Evolutionary conservation across 2,113 vertebrate genomes (phyloP), one percentile per base, ranked within the genome.

Genomic region (Oryzias curvinotus): DNA sequence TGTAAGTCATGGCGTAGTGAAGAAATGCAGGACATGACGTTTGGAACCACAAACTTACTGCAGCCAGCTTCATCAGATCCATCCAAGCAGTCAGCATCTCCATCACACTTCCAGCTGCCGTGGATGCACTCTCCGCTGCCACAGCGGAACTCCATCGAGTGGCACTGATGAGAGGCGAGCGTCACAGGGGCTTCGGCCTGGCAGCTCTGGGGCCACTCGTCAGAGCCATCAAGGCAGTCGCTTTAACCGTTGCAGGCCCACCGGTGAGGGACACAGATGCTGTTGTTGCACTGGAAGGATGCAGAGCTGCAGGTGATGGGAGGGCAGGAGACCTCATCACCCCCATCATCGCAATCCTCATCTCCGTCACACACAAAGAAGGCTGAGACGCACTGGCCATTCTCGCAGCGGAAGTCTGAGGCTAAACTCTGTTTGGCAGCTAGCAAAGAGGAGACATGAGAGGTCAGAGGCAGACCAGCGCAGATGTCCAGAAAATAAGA

Each of bases 161-260:
- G 71, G 85, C 95, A 96, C 52, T 79, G 89, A 0, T 53, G 57
- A 7, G 21, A 0, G 4, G 53, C 4, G 2, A n/a, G 0, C 0
- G 66, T 0, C 0, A 17, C 7, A 0, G 49, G 3, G 0, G 0
- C 4, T 45, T 16, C 70, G 1, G 53, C 19, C 1, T 65, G 83
- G 0, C 95, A 97, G 79, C 5, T 81, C 71, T 80, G 67, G 0
- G 88, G 86, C 86, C 88, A 90, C 88, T 98, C 95, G 1, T 98
- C 96, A 0, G 95, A 95, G 48, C 90, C 88, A 0, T 97, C 95
- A 0, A 65, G 0, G 36, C 96, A 98, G 82, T 97, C 95, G 0
- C 3, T 0, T 8, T 95, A 94, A 0, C 89, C 88, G 1, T 97
- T 95, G 3, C 96, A 98, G 52, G 80, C 85, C 96, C 95, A 96